phyloP scores from a whole-genome alignment of 1,140 invertebrate species.

The Drosophila sucinea region DNA sequence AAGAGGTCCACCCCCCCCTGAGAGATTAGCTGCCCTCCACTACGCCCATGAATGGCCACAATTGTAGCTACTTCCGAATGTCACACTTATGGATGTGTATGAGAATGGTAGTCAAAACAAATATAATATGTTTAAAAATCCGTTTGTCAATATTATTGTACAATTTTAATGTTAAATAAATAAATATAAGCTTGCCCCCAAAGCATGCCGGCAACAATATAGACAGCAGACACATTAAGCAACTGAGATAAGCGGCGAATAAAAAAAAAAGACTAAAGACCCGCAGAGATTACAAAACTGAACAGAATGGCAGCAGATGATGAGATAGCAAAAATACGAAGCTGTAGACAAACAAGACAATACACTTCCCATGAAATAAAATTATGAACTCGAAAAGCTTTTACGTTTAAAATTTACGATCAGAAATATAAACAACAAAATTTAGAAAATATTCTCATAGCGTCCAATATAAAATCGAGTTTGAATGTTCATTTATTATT shows the following conservation, averaged over 20 bases:
- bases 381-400: no score
- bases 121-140: constrained; percentile 39
- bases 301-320: not conserved
- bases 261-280: constrained; percentile 6
- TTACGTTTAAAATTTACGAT: no score
- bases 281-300: not conserved
- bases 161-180: constrained; percentile 49
- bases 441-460: no score
- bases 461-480: no score
- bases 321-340: not conserved
- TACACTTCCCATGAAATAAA: no score
- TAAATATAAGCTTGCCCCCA: constrained; percentile 47
- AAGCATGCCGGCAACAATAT: constrained; percentile 35
- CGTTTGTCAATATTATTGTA: constrained; percentile 63
- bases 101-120: constrained; percentile 41
- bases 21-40: no score
- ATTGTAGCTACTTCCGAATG: constrained; percentile 75
- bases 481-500: no score
- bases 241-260: not conserved
- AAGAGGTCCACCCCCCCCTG: no score
- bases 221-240: constrained; percentile 27
- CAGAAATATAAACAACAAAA: no score
- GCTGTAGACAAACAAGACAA: no score
- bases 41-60: constrained; percentile 28
- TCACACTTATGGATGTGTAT: constrained; percentile 28